Base-by-base conservation (phyloP, 1,140 invertebrate genomes). In the Leptonema lineaticorne region DNA sequence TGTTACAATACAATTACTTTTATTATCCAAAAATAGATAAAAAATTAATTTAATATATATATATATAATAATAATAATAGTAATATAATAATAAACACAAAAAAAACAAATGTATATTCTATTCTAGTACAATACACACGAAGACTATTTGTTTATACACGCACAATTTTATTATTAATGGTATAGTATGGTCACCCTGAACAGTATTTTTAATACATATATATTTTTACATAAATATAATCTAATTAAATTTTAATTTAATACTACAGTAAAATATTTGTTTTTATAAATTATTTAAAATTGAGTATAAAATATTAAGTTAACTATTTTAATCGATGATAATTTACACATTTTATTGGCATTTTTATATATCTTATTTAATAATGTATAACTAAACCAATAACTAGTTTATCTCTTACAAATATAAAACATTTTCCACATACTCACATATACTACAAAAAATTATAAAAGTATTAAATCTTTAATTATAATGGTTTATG, bases 131-230 rank as follows among this genome's bases (percentile, higher is more conserved):
- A 53, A 16, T 53, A 26, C 18, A 18, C 16, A 1, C 20, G 16
- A 53, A 26, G 48, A 11, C 9, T 53, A 53, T 53, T 53, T 53
- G 22, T 28, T 58, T 58, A 27, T 30, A 58, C 56, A 60, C 30
- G 18, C 26, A 63, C n/a, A 48, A 33, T 46, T 64, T 22, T 22
- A 20, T 11, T 64, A 28, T 46, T 59, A 59, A 59, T 24, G 50
- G 29, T 46, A 53, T 64, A 27, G 46, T 64, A 64, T 64, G 62
- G 62, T 64, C 62, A 64, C 62, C 62, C 62, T 64, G 62, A 64
- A 64, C 62, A 30, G 26, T 28, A 58, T 58, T 16, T 58, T 45
- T n/a, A n/a, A 45, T 53, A n/a, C n/a, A n/a, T n/a, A n/a, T n/a
- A n/a, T n/a, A n/a, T n/a, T n/a, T 4, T 18, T 64, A 64, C 24